A percentile compares a stretch with the other conserved stretches of the same genome.
Conservation (phyloP, 2,888 invertebrate genomes). For the Griposia aprilina region DNA sequence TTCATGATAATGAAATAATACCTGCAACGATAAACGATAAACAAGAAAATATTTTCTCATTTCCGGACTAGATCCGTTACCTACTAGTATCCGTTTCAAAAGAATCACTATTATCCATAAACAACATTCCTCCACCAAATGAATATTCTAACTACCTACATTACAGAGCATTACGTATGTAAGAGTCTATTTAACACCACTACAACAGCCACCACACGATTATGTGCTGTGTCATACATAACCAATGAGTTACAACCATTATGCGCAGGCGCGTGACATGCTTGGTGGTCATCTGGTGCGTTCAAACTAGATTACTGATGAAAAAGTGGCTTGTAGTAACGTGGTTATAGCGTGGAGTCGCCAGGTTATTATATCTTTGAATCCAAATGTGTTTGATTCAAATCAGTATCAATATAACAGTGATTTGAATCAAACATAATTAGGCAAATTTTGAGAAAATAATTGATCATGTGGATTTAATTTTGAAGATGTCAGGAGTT, state of each 20-base stretch:
- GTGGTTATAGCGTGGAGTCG: slow-evolving; percentile 5
- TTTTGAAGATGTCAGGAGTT: not conserved
- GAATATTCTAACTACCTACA: slow-evolving; percentile 24
- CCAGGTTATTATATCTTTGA: not conserved
- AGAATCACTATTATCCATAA: not conserved
- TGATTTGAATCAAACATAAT: too few relatives aligned
- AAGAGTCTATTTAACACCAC: slow-evolving; percentile 29
- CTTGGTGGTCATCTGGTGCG: slow-evolving; percentile 31
- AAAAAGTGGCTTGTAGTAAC: slow-evolving; percentile 15
- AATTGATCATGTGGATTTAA: not conserved
- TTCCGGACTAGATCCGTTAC: not conserved
- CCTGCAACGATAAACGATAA: not conserved
- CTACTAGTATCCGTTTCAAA: not conserved
- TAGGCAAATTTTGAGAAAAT: too few relatives aligned
- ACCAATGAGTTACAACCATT: slow-evolving; percentile 51
- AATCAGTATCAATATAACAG: not conserved
- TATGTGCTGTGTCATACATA: slow-evolving; percentile 53
- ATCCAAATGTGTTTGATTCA: not conserved
- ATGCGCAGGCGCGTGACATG: slow-evolving; percentile 40
- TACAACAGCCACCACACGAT: slow-evolving; percentile 29
- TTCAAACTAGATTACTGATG: slow-evolving; percentile 30
- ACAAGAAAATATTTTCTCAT: not conserved
- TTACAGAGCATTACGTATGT: slow-evolving; percentile 29
- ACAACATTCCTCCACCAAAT: slow-evolving; percentile 9
- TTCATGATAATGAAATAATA: not conserved